These are phyloP conservation scores for Imbricaverruca yamaguchii DNA, from an alignment of 2,888 invertebrate species.

Conservation along the genomic window DNA sequence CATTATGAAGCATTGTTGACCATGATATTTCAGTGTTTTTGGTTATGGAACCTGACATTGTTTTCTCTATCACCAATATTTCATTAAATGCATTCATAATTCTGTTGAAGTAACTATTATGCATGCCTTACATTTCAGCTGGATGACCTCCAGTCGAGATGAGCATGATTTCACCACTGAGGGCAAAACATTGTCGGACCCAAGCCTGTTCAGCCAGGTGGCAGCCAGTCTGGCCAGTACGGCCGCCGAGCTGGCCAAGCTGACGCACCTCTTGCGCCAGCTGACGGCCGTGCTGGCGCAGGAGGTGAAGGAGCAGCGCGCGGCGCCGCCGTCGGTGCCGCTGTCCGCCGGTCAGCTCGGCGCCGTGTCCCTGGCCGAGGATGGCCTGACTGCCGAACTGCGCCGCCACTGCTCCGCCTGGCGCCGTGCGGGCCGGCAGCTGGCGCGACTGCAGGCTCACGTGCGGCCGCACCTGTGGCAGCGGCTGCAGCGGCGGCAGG, in stretches of 20 bases:
- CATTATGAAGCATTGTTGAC: too few species aligned
- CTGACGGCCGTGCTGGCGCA: not conserved
- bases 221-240: not conserved
- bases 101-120: too few species aligned
- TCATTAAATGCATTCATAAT: too few species aligned
- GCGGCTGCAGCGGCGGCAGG: not conserved
- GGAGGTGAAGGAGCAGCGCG: not conserved
- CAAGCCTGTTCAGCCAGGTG: not conserved
- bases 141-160: not conserved
- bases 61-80: too few species aligned
- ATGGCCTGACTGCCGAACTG: not conserved
- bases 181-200: not conserved
- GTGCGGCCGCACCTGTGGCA: not conserved
- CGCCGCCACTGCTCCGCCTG: not conserved
- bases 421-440: not conserved
- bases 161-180: not conserved
- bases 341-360: not conserved
- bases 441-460: not conserved
- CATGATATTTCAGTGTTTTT: too few species aligned
- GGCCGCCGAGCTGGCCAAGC: not conserved
- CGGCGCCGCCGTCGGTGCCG: not conserved
- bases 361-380: not conserved
- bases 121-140: not conserved
- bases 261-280: conserved; percentile 1
- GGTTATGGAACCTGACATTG: too few species aligned